Base-by-base conservation (phyloP, 2,113 vertebrate species). In the Larimichthys crocea region DNA sequence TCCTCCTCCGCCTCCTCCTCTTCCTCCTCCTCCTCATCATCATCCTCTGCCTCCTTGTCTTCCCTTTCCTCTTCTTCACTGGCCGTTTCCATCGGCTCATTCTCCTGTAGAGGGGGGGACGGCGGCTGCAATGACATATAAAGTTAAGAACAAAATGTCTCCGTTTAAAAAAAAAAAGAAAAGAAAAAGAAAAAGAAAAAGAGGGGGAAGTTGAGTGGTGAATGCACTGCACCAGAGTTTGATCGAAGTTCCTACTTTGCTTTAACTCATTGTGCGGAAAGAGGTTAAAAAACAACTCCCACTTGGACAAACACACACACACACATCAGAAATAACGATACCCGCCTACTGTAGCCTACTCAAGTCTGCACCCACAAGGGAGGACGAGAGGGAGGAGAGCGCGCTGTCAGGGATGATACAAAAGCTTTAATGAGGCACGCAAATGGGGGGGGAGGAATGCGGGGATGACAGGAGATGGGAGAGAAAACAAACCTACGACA, bases 341-440 rank as follows among this genome's bases (percentile, higher is more conserved):
- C n/a, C 64, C 40, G 78, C 72, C 70, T 62, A 69, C 70, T 66
- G 70, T 50, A 59, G 55, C 57, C 57, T 52, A 61, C 75, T 68
- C 49, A 67, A 76, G 77, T 83, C 49, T 74, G 60, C 70, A 16
- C 50, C 76, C 59, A 81, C 59, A 19, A 20, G 50, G 55, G 60
- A 50, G 49, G 49, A 42, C 15, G 48, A 17, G 50, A 55, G 61
- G 79, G 83, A 63, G 76, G 80, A 73, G 79, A 29, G 71, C 0
- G 46, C 0, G 69, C 72, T 69, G 80, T 74, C 75, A 69, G 60
- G 40, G 35, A 57, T 12, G 10, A 72, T 75, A 86, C 76, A 90
- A 92, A 91, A 80, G 87, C 73, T 78, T 79, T 61, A 77, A 90
- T 62, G 77, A 86, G 76, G 70, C 84, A 72, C 61, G 62, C 29